Evolutionary conservation across 1,140 invertebrate genomes (phyloP).

Genomic region (Mya arenaria): DNA sequence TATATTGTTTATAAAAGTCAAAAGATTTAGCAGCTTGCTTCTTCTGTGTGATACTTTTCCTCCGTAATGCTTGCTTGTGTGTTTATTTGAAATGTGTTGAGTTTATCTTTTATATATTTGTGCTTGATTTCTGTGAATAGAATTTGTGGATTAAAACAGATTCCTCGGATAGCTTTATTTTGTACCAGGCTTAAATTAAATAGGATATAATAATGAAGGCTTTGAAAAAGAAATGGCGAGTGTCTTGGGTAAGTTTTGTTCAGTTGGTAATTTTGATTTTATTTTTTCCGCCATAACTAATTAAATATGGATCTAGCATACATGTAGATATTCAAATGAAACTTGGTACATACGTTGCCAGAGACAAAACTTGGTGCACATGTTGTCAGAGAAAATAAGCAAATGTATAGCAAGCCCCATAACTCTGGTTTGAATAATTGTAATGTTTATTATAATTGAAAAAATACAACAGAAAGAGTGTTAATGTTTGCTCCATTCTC

Average conservation of each 20-base stretch:
- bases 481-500: too few species aligned
- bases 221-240: conserved; percentile 46
- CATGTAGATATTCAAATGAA: neutral
- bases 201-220: conserved; percentile 28
- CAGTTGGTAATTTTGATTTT: neutral
- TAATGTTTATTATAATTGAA: too few species aligned
- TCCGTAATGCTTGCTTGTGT: neutral
- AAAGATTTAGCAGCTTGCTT: neutral
- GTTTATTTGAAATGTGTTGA: neutral
- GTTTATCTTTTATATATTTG: neutral
- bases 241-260: conserved; percentile 42
- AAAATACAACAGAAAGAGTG: too few species aligned
- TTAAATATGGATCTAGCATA: neutral
- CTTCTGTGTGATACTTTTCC: neutral
- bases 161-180: neutral
- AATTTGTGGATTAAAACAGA: conserved; percentile 3
- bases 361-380: neutral
- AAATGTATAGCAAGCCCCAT: too few species aligned
- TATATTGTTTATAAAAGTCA: too few species aligned
- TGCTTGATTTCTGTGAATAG: neutral
- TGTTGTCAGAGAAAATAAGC: too few species aligned
- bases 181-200: neutral
- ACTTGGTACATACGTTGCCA: neutral
- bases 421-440: too few species aligned
- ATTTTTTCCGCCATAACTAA: neutral